Base-by-base conservation (phyloP, 2,797 vertebrate species). In the Hirundo rustica region DNA sequence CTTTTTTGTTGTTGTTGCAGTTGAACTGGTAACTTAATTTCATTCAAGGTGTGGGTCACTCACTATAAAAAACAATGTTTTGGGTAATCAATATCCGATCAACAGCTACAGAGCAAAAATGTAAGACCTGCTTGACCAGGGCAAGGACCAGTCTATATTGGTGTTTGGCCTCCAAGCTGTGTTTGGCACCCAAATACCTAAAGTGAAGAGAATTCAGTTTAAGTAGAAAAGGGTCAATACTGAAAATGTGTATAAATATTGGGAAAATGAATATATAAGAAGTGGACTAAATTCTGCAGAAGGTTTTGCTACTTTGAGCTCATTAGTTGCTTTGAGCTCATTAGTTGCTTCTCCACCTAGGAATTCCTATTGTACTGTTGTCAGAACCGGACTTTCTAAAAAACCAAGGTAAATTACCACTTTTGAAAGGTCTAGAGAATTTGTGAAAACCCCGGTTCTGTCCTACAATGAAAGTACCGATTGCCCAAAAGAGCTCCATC, bases 401-500 rank as follows among this genome's bases (percentile, higher is more conserved):
- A 42, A 47, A 21, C 0, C 2, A 29, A 40, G 9, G 32, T 29
- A 36, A 57, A 51, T 4, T 19, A 26, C 18, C 2, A 5, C 32
- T 48, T 75, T 65, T 23, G 26, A 27, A 34, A 50, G 34, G 18
- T 61, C 5, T 62, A 26, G 75, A 57, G 20, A 66, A 32, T 13
- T 51, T 34, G 34, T 38, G 26, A 36, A 51, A 53, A 26, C 4
- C 1, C 2, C 27, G 21, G 14, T 30, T 15, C 34, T 58, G 36
- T 53, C 2, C 32, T 57, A 6, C 32, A 11, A 0, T 5, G 26
- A 5, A 47, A 26, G 25, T 13, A 29, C 20, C 6, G 5, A 0
- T 4, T 79, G 60, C 48, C n/a, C 13, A 29, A 10, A 55, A 13
- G 62, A 34, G 13, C 51, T 16, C 55, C 26, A 9, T 1, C 29